Base-by-base conservation (phyloP, 2,113 vertebrate species). In the Zosterops hypoxanthus region DNA sequence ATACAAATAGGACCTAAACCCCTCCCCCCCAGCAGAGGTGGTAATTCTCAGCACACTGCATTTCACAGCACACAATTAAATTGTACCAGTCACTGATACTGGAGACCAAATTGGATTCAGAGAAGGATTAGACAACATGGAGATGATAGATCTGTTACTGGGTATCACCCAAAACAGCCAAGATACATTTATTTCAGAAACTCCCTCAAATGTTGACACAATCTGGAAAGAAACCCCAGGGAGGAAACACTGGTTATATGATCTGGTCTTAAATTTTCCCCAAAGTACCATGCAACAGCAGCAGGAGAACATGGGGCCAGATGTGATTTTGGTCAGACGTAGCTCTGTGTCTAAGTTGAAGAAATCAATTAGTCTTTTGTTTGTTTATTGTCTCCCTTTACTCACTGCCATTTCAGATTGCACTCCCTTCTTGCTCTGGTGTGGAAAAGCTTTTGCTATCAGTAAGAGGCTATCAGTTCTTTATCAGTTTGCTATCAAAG, bases 361-460 rank as follows among this genome's bases (percentile, higher is more conserved):
- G 36, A 90, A 72, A 61, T 53, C 56, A 76, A 84, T 69, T 90
- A 86, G 61, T 31, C 44, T 84, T 81, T 71, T 76, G 73, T 77
- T 93, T 92, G 64, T 92, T 93, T 94, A 42, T 61, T 75, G 25
- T 64, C 49, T 84, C 18, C 44, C 29, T 82, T 81, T 49, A 49
- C 47, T 49, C 23, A 55, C 26, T 60, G 76, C 47, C 56, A 56
- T 84, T 93, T 94, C 56, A 84, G 81, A 72, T 68, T 79, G 75
- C 52, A 28, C 28, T 69, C 24, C 57, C 17, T 75, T 68, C 52
- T 90, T 92, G 46, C 42, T 88, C 71, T 78, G 76, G 34, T 92
- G 80, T 64, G 72, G 86, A 72, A 88, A 81, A 83, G 72, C 56
- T 88, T 86, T 92, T 83, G n/a, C 23, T 92, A 34, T 85, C 79